Percentiles rank a stretch among this genome's conserved stretches.
These are phyloP conservation scores for Ylistrum balloti DNA, from an alignment of 1,140 invertebrate species.

Conservation along the genomic window DNA sequence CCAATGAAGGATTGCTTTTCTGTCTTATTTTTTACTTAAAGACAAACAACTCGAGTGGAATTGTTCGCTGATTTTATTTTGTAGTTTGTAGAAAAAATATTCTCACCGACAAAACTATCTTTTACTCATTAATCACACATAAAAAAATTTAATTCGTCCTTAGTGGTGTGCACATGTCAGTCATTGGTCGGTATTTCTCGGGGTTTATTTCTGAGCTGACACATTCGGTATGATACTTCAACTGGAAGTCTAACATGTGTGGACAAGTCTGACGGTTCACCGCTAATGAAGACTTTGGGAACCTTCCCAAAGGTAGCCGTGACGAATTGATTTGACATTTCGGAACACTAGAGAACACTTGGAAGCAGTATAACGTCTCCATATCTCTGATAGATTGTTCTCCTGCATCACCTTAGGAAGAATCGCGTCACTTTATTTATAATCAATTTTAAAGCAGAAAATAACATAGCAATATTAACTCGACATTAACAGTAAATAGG, in stretches of 20 bases:
- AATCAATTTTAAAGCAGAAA: neutral
- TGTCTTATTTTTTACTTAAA: too few relatives aligned
- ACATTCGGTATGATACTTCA: neutral
- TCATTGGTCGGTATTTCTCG: neutral
- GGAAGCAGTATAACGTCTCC: constrained; percentile 1
- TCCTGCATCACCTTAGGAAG: neutral
- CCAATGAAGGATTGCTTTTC: too few relatives aligned
- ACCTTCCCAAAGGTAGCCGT: neutral
- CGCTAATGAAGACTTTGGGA: neutral
- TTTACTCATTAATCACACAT: neutral
- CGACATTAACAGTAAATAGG: neutral
- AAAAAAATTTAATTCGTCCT: neutral
- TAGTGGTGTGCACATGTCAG: neutral
- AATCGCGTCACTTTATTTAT: neutral
- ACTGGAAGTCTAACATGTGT: neutral
- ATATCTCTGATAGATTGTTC: constrained; percentile 16
- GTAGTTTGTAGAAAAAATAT: neutral
- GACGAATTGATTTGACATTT: constrained; percentile 34
- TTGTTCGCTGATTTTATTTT: neutral
- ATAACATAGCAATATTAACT: neutral
- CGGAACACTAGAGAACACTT: neutral
- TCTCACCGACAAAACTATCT: neutral
- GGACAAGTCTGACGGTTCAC: neutral
- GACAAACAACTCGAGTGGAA: neutral
- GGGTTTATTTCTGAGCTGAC: too few relatives aligned